phyloP scores from a whole-genome alignment of 2,797 vertebrate genomes.

The Mastacembelus armatus region DNA sequence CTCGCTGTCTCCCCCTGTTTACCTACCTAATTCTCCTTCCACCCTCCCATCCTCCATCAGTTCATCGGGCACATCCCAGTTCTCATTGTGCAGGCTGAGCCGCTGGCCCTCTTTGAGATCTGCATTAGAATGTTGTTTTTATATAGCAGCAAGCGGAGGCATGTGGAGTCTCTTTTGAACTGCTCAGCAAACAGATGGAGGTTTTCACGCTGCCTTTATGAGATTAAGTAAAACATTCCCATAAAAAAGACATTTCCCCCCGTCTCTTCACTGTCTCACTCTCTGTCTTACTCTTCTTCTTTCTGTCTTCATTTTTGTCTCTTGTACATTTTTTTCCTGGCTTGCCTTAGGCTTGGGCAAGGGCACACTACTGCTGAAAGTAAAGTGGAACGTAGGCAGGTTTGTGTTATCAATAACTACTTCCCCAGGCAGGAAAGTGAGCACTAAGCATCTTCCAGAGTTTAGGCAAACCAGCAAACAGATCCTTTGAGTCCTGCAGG shows the following conservation, averaged over 20 bases:
- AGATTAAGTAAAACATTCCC: slow-evolving; percentile 85
- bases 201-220: slow-evolving; percentile 81
- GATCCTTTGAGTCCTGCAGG: slow-evolving; percentile 53
- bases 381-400: slow-evolving; percentile 65
- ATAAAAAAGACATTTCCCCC: slow-evolving; percentile 73
- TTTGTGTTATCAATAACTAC: slow-evolving; percentile 66
- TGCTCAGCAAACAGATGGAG: slow-evolving; percentile 79
- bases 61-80: slow-evolving; percentile 65
- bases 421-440: slow-evolving; percentile 54
- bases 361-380: slow-evolving; percentile 51
- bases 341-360: slow-evolving; percentile 69
- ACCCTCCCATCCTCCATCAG: slow-evolving; percentile 51
- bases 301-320: slow-evolving; percentile 13
- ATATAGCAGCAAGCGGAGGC: slow-evolving; percentile 83
- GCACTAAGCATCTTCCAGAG: slow-evolving; percentile 38
- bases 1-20: slow-evolving; percentile 38
- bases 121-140: slow-evolving; percentile 83
- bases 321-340: slow-evolving; percentile 22
- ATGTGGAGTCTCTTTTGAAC: slow-evolving; percentile 81
- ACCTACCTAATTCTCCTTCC: slow-evolving; percentile 48
- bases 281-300: slow-evolving; percentile 15
- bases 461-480: slow-evolving; percentile 46
- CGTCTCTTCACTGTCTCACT: slow-evolving; percentile 52
- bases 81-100: slow-evolving; percentile 77
- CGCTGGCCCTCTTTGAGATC: slow-evolving; percentile 73